Conservation (phyloP, 2,888 invertebrate species). For the Smittia aterrima region DNA sequence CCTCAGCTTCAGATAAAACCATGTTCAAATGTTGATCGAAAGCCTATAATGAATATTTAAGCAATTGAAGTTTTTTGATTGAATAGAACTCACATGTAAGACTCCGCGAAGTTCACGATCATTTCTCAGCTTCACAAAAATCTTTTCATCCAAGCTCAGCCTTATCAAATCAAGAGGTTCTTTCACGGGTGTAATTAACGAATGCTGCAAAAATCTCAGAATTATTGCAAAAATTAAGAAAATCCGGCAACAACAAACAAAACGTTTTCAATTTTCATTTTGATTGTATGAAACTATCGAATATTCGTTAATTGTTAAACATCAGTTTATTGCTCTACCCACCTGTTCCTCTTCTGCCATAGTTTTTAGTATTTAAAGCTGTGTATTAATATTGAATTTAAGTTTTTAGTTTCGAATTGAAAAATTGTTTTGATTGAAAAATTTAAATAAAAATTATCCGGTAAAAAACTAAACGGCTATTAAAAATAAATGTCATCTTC, state of each 20-base stretch:
- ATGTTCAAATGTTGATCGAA: slow-evolving; percentile 99
- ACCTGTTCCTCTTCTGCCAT: slow-evolving; percentile 43
- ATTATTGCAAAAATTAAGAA: neutral
- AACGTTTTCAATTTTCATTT: too few species aligned
- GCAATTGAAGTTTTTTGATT: neutral
- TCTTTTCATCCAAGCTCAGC: slow-evolving; percentile 94
- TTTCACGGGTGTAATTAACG: slow-evolving; percentile 88
- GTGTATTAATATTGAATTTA: neutral
- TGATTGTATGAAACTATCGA: too few species aligned
- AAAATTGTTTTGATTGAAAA: neutral
- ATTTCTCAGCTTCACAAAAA: slow-evolving; percentile 99
- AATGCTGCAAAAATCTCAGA: slow-evolving; percentile 56
- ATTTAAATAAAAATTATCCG: too few species aligned
- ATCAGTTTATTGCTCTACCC: slow-evolving; percentile 21
- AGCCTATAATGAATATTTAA: slow-evolving; percentile 61
- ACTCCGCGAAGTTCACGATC: slow-evolving; percentile 95
- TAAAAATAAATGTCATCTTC: too few species aligned
- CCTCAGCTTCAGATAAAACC: slow-evolving; percentile 97
- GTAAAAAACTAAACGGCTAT: too few species aligned
- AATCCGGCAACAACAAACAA: too few species aligned
- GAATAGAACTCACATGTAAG: slow-evolving; percentile 79
- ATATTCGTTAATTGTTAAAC: too few species aligned
- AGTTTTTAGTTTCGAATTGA: neutral
- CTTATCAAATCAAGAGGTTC: slow-evolving; percentile 97
- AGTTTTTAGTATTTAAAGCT: neutral